A percentile compares a stretch with the other conserved stretches of the same genome.
These are phyloP conservation scores for Chondrilla cf. caribensis DNA, from an alignment of 37 sponge, comb jelly and placozoan species.

Conservation along the genomic window DNA sequence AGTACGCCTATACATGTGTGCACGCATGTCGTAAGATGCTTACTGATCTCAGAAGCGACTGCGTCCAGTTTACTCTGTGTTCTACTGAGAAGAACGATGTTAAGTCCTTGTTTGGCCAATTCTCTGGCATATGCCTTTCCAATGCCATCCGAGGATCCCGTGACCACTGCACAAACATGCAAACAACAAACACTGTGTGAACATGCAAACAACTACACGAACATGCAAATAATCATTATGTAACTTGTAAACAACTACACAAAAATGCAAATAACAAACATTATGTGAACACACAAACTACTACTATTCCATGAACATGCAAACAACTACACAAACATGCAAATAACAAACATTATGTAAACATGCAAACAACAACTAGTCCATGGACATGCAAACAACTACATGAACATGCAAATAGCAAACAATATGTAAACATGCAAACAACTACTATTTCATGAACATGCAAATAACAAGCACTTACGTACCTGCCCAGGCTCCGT, in stretches of 20 bases:
- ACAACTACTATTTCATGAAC: neutral
- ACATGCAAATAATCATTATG: neutral
- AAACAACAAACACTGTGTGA: neutral
- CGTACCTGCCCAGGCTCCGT: constrained; percentile 64
- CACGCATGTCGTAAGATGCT: too few species aligned
- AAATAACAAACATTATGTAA: neutral
- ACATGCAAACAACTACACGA: neutral
- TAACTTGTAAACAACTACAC: too few species aligned
- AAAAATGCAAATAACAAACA: too few species aligned
- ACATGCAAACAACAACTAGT: neutral
- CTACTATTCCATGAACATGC: too few species aligned
- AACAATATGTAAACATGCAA: too few species aligned
- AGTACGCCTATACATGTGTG: too few species aligned
- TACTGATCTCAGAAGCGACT: constrained; percentile 21
- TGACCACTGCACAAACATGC: constrained; percentile 21
- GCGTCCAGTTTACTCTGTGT: constrained; percentile 27
- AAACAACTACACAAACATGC: constrained; percentile 7
- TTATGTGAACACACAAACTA: neutral
- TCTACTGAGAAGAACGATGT: constrained; percentile 39
- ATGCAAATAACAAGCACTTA: neutral
- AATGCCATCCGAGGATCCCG: constrained; percentile 47
- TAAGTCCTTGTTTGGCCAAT: constrained; percentile 37
- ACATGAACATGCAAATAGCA: too few species aligned
- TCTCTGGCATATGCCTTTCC: constrained; percentile 37
- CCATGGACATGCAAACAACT: too few species aligned